These are phyloP conservation scores for Dione vanillae DNA, from an alignment of 2,888 invertebrate species.

Conservation along the genomic window DNA sequence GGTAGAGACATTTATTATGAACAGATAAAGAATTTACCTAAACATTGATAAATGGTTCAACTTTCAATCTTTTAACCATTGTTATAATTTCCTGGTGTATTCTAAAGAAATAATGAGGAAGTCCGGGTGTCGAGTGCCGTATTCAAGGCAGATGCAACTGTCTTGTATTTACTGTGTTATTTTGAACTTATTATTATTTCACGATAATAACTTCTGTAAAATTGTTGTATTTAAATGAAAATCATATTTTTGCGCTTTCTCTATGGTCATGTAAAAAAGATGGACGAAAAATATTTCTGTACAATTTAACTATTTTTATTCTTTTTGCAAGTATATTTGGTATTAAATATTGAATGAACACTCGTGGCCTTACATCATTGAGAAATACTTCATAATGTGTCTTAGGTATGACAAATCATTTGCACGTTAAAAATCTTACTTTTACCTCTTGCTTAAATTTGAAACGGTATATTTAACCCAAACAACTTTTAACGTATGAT, in stretches of 20 bases:
- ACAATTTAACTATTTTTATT: too few relatives aligned
- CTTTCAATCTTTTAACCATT: neutral
- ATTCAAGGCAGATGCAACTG: constrained; percentile 34
- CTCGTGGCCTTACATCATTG: too few relatives aligned
- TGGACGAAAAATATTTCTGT: too few relatives aligned
- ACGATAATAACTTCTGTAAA: neutral
- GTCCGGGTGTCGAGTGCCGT: constrained; percentile 19
- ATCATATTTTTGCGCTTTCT: neutral
- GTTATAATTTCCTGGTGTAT: constrained; percentile 18
- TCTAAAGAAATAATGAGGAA: constrained; percentile 34
- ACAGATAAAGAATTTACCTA: neutral
- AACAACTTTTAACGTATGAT: too few relatives aligned
- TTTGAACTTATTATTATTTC: neutral
- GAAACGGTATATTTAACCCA: too few relatives aligned
- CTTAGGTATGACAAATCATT: too few relatives aligned
- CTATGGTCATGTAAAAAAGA: too few relatives aligned
- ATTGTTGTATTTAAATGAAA: neutral
- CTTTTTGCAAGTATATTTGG: too few relatives aligned
- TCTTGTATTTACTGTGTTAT: constrained; percentile 9
- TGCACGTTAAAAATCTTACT: too few relatives aligned
- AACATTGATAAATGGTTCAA: neutral
- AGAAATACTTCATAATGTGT: too few relatives aligned
- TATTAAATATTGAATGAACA: too few relatives aligned
- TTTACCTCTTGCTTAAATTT: too few relatives aligned
- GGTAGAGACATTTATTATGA: neutral